Evolutionary conservation across 1,140 invertebrate species (phyloP).

Genomic region (Cepaea nemoralis): DNA sequence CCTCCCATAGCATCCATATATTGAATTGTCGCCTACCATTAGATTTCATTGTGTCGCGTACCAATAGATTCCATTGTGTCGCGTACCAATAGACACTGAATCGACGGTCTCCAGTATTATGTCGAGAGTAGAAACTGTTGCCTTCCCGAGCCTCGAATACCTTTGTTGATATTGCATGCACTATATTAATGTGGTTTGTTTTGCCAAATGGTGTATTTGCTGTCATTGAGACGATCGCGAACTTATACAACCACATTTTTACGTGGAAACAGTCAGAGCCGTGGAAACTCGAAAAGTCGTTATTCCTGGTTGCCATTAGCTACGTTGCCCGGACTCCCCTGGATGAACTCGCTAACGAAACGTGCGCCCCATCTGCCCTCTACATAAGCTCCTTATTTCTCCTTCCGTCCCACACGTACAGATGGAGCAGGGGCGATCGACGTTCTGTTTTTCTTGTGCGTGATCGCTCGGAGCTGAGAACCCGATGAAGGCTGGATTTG

Average conservation of each 20-base stretch:
- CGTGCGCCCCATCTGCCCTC: not conserved
- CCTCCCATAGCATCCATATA: too few species aligned
- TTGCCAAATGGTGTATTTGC: not conserved
- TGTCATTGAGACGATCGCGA: not conserved
- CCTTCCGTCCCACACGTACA: slow-evolving; percentile 4
- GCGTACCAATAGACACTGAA: too few species aligned
- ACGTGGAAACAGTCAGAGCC: not conserved
- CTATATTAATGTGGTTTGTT: not conserved
- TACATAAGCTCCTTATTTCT: slow-evolving; percentile 1
- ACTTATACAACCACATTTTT: not conserved
- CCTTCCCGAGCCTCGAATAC: not conserved
- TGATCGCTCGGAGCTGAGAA: not conserved
- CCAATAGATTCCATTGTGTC: too few species aligned
- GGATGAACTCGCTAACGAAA: not conserved
- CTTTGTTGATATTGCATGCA: not conserved
- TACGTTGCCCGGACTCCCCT: not conserved
- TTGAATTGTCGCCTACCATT: too few species aligned
- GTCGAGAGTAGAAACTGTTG: too few species aligned
- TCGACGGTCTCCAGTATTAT: too few species aligned
- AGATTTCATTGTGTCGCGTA: too few species aligned
- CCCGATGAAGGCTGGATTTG: not conserved
- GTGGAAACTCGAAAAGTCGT: slow-evolving; percentile 4
- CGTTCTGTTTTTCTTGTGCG: slow-evolving; percentile 8
- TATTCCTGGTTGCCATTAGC: not conserved
- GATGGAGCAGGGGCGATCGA: not conserved